Conservation (phyloP, 1,140 invertebrate genomes). For the Calycopis cecrops region DNA sequence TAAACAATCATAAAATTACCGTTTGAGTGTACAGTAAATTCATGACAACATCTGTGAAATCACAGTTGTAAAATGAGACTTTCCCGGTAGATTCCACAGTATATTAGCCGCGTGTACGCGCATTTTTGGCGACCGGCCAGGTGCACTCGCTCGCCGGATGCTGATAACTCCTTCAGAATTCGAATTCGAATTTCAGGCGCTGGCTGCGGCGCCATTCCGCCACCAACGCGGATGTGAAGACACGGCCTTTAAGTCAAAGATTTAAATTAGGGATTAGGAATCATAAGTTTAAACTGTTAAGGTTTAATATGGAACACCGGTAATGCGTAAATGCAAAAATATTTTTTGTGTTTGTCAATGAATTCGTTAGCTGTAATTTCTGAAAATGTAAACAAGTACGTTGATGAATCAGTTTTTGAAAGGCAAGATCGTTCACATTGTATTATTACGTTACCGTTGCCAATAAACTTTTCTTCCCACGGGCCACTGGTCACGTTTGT, state of each 20-base stretch:
- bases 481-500: too few species aligned
- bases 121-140: slow-evolving; percentile 55
- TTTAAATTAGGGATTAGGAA: too few species aligned
- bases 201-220: slow-evolving; percentile 15
- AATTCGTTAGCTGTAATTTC: not conserved
- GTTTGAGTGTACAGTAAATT: not conserved
- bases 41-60: slow-evolving; percentile 29
- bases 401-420: slow-evolving; percentile 3
- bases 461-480: not conserved
- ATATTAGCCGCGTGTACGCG: slow-evolving; percentile 43
- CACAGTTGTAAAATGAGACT: slow-evolving; percentile 38
- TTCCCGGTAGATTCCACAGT: slow-evolving; percentile 49
- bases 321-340: not conserved
- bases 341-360: slow-evolving; percentile 1
- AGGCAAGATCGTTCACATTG: slow-evolving; percentile 16
- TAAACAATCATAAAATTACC: slow-evolving; percentile 26
- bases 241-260: not conserved
- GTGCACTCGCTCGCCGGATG: slow-evolving; percentile 55
- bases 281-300: too few species aligned
- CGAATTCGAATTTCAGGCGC: slow-evolving; percentile 24
- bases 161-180: slow-evolving; percentile 44
- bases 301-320: too few species aligned
- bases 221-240: slow-evolving; percentile 11
- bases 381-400: not conserved
- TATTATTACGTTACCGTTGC: slow-evolving; percentile 6